Evolutionary conservation across 1,140 invertebrate genomes (phyloP).

Genomic region (Phenacoccus solenopsis): DNA sequence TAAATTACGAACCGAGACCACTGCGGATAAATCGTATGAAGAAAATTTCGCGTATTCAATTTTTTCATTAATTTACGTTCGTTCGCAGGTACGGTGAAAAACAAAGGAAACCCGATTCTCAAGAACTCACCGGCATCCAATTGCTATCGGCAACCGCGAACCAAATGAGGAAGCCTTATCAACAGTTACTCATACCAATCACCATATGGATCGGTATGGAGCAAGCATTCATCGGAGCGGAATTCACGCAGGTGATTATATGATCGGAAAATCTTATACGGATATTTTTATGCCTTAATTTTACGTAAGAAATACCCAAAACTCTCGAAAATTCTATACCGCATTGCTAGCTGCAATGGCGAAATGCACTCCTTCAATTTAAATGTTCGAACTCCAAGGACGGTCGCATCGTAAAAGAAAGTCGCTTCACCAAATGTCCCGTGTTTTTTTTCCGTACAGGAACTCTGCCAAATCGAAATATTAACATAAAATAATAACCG

Average conservation of each 20-base stretch:
- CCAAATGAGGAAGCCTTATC: constrained; percentile 78
- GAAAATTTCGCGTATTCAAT: background rate
- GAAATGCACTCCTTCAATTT: too few species aligned
- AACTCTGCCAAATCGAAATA: background rate
- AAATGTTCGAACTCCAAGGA: background rate
- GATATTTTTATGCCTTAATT: too few species aligned
- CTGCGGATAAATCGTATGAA: background rate
- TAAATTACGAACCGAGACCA: background rate
- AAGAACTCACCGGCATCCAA: constrained; percentile 60
- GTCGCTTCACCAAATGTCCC: background rate
- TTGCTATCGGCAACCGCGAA: constrained; percentile 77
- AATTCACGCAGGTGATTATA: constrained; percentile 73
- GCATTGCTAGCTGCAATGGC: too few species aligned
- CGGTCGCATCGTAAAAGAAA: background rate
- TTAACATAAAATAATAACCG: background rate
- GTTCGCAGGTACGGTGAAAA: constrained; percentile 62
- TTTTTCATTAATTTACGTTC: background rate
- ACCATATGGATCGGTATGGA: constrained; percentile 96
- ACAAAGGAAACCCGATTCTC: constrained; percentile 50
- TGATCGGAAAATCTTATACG: too few species aligned
- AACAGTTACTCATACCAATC: constrained; percentile 84
- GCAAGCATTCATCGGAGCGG: constrained; percentile 88
- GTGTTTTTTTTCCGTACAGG: background rate
- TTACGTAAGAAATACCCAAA: too few species aligned
- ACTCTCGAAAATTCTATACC: too few species aligned